Base-by-base conservation (phyloP, 2,888 invertebrate species). In the Zaprionus lineosus region DNA sequence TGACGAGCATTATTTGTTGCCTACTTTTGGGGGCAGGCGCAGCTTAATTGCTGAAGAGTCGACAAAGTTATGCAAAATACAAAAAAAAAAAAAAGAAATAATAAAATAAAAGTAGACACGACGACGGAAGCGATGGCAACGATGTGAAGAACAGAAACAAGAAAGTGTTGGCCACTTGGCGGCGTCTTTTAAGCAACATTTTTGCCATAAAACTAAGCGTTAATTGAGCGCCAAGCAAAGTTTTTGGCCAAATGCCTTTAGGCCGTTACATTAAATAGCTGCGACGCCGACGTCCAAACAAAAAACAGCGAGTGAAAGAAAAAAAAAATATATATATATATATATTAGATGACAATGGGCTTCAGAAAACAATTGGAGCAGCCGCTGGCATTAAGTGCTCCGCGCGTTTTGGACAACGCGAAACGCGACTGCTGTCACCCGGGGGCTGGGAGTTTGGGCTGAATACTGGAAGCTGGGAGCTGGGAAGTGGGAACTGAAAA, bases 131-230 rank as follows among this genome's bases (percentile, higher is more conserved):
- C n/a, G n/a, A n/a, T n/a, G n/a, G n/a, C n/a, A n/a, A n/a, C n/a
- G n/a, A n/a, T n/a, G n/a, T n/a, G n/a, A n/a, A n/a, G n/a, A n/a
- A n/a, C n/a, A n/a, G n/a, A n/a, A n/a, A n/a, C n/a, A 11, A 50
- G 61, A 72, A 72, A 73, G 59, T 71, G 67, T 63, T 75, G 72
- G 40, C 72, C 53, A 56, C 55, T 60, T 71, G 66, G 24, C 63
- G 51, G 46, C 74, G 51, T 44, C 69, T 74, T 69, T 71, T 59
- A 59, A 71, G 56, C 55, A 74, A 56, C 68, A 63, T 52, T 74
- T 59, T 53, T 63, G 46, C 60, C 79, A 75, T 77, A 72, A 84
- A 77, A 64, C 77, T 68, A 84, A 72, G 84, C 81, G 81, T 83
- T 77, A 77, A 77, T 77, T 77, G 77, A 84, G 84, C 84, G 72